Base-by-base conservation (phyloP, 2,113 vertebrate species). In the Epinephelus cyanopodus region DNA sequence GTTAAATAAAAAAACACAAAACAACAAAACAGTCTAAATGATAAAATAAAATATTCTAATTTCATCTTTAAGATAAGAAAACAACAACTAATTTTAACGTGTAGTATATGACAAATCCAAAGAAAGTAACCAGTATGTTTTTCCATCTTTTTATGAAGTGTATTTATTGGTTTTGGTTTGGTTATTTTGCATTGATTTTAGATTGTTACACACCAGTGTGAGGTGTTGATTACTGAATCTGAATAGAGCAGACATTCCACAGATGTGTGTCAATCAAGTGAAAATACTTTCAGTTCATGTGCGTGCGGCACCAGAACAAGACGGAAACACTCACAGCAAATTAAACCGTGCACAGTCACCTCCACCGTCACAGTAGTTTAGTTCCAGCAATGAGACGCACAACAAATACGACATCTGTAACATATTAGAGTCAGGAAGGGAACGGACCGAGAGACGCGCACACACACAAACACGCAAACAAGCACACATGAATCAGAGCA, bases 391-490 rank as follows among this genome's bases (percentile, higher is more conserved):
- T 2, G 68, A 76, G 15, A 62, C 52, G 0, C 64, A 68, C 57
- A 74, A 78, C 61, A 79, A 74, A 80, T 27, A 11, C 47, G 66
- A 67, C 90, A 92, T 27, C 52, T 92, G 91, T 23, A 74, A 69
- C 54, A 6, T 21, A 83, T 93, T 91, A 93, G 17, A 19, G 52
- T 29, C 83, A 71, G 90, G 91, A 90, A 92, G 80, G 42, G 77
- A 88, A 63, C 9, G 54, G 42, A 25, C 52, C 18, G 5, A 53
- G 1, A 56, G 23, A 39, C 56, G 39, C 57, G 6, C 11, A 25
- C 27, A 61, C 11, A 25, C 39, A 61, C 27, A 63, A 29, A 65
- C 37, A 63, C 11, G 60, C 76, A 80, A 47, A 84, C 72, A 81
- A 11, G 12, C 64, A 65, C 29, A 60, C 56, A 71, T 67, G 81